Conservation (phyloP, 2,113 vertebrate genomes). For the Chaenogobius annularis region DNA sequence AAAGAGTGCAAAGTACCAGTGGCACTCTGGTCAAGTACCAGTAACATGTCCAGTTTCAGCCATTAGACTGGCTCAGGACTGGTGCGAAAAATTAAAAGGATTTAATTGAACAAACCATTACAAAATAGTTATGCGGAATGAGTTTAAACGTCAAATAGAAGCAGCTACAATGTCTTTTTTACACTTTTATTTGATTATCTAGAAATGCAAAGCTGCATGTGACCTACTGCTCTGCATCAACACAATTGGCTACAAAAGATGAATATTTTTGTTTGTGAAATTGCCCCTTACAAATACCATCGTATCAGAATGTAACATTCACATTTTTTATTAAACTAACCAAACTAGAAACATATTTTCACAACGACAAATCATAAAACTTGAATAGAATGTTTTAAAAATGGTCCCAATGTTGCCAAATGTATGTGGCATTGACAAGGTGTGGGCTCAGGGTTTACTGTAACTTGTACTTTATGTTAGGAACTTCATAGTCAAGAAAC, state of each 20-base stretch:
- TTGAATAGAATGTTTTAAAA: constrained; percentile 30
- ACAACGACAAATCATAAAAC: neutral
- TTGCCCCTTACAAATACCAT: constrained; percentile 29
- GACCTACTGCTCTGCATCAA: constrained; percentile 22
- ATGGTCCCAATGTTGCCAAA: constrained; percentile 72
- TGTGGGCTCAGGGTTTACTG: constrained; percentile 36
- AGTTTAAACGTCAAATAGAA: constrained; percentile 14
- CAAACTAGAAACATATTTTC: neutral
- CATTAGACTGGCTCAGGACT: constrained; percentile 28
- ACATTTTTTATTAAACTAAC: constrained; percentile 45
- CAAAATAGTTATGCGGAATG: constrained; percentile 1
- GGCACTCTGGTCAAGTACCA: constrained; percentile 22
- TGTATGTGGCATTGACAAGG: constrained; percentile 34
- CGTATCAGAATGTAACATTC: constrained; percentile 44
- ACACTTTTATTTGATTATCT: constrained; percentile 6
- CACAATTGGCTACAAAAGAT: constrained; percentile 41
- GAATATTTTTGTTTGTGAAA: constrained; percentile 51
- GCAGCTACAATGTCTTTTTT: constrained; percentile 15
- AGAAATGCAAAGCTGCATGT: constrained; percentile 12
- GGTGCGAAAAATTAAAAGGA: constrained; percentile 19
- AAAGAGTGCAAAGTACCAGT: constrained; percentile 8
- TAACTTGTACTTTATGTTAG: constrained; percentile 15
- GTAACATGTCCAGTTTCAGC: constrained; percentile 43
- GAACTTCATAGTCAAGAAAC: constrained; percentile 50
- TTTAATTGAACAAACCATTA: constrained; percentile 49